Percentiles rank a stretch among this genome's conserved stretches.
Evolutionary conservation across 2,797 vertebrate species (phyloP).

Genomic region (Tympanoctomys barrerae): DNA sequence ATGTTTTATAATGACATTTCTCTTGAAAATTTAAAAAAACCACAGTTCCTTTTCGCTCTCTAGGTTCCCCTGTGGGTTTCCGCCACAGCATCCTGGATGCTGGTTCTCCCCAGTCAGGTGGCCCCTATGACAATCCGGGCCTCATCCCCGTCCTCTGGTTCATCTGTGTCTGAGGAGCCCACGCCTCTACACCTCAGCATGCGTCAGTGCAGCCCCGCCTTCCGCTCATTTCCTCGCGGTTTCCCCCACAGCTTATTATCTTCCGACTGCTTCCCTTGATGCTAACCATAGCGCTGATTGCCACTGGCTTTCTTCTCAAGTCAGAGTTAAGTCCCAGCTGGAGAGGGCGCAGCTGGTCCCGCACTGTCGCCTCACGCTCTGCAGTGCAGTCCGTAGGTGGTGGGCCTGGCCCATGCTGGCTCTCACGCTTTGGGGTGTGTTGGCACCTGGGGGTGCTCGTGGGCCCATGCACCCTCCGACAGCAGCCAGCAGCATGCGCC

Average conservation of each 20-base stretch:
- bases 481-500: neutral
- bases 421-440: neutral
- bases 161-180: neutral
- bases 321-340: constrained; percentile 8
- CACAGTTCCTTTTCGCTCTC: neutral
- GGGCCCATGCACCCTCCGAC: accelerated
- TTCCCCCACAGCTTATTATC: neutral
- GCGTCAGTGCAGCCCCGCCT: accelerated
- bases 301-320: neutral
- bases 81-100: too few species aligned
- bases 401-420: neutral
- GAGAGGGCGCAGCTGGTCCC: neutral
- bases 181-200: neutral
- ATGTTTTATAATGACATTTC: neutral
- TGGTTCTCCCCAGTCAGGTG: neutral
- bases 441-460: neutral
- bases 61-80: neutral
- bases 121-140: accelerated
- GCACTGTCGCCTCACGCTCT: neutral
- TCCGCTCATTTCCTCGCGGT: neutral
- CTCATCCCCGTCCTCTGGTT: neutral
- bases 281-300: accelerated
- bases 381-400: neutral
- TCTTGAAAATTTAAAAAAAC: neutral
- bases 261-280: neutral